Percentiles rank a stretch among this genome's conserved stretches.
These are phyloP conservation scores for Anagrus nilaparvatae DNA, from an alignment of 1,140 invertebrate species.

Conservation along the genomic window DNA sequence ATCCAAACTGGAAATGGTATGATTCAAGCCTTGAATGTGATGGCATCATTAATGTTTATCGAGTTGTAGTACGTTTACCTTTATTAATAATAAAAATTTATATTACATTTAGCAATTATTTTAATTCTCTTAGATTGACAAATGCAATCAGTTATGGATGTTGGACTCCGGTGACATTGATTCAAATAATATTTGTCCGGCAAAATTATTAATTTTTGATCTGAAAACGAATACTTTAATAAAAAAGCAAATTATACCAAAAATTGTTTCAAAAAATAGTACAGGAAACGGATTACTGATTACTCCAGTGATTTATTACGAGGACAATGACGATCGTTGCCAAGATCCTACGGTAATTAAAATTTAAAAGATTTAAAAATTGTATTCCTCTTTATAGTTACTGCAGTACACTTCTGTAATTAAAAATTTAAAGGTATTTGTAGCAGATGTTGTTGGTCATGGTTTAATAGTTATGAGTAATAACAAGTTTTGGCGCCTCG, in stretches of 20 bases:
- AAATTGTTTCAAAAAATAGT: slow-evolving; percentile 17
- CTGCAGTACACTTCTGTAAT: too few relatives aligned
- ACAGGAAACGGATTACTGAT: slow-evolving; percentile 17
- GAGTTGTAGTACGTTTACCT: slow-evolving; percentile 17
- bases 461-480: slow-evolving; percentile 27
- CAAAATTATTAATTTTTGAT: slow-evolving; percentile 41
- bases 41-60: slow-evolving; percentile 21
- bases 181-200: slow-evolving; percentile 31
- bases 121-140: slow-evolving; percentile 37
- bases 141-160: slow-evolving; percentile 43
- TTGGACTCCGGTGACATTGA: slow-evolving; percentile 41
- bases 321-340: background rate
- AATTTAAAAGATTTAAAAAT: background rate
- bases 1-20: slow-evolving; percentile 25
- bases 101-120: background rate
- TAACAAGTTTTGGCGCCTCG: slow-evolving; percentile 22
- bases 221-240: slow-evolving; percentile 36
- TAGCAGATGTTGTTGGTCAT: slow-evolving; percentile 33
- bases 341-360: background rate
- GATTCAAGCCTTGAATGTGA: slow-evolving; percentile 13
- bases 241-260: slow-evolving; percentile 31
- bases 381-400: too few relatives aligned
- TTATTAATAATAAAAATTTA: background rate
- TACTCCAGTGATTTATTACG: slow-evolving; percentile 18
- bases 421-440: slow-evolving; percentile 25